Conservation (phyloP, 2,888 invertebrate genomes). For the Andricus curvator region DNA sequence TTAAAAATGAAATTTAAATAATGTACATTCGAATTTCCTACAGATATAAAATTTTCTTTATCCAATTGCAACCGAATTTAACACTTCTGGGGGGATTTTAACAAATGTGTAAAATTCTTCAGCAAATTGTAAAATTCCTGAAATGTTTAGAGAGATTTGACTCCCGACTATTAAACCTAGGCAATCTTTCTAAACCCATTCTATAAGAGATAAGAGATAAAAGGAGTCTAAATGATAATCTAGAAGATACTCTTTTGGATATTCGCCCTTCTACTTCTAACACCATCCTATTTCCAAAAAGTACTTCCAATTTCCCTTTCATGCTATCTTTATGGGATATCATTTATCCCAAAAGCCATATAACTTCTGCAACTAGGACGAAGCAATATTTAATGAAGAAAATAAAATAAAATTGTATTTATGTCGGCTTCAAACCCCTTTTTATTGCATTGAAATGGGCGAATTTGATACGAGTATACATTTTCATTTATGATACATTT, state of each 20-base stretch:
- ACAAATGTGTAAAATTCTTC: not conserved
- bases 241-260: not conserved
- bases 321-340: not conserved
- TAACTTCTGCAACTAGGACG: no score
- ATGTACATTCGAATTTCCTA: no score
- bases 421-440: no score
- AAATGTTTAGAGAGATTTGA: not conserved
- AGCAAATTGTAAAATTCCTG: slow-evolving; percentile 12
- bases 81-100: not conserved
- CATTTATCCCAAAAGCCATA: not conserved
- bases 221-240: not conserved
- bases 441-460: not conserved
- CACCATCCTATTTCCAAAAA: not conserved
- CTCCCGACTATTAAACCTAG: not conserved
- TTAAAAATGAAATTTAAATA: not conserved
- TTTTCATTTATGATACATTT: not conserved
- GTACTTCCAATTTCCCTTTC: not conserved
- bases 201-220: not conserved
- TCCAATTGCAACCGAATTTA: not conserved
- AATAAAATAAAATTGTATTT: no score
- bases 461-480: not conserved
- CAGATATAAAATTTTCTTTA: not conserved
- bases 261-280: not conserved
- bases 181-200: not conserved
- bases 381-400: no score